Percentiles rank a stretch among this genome's conserved stretches.
Conservation (phyloP, 1,140 invertebrate genomes). For the Aphelinus atriplicis region DNA sequence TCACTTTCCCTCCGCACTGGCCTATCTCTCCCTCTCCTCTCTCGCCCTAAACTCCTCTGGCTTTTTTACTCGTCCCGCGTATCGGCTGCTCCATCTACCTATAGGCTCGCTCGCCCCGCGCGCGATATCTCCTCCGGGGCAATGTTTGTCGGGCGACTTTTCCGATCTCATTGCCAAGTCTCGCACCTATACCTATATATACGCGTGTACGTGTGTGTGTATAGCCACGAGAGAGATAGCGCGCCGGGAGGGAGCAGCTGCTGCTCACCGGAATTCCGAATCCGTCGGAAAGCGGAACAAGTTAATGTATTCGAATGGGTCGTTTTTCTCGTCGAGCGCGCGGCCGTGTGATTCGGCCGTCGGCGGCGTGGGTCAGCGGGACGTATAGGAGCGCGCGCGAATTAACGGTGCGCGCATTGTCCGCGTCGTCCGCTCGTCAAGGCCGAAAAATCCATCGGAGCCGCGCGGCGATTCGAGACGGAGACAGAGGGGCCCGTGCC, state of each 20-base stretch:
- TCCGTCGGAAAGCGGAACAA: too few relatives aligned
- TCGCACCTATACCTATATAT: too few relatives aligned
- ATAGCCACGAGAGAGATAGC: too few relatives aligned
- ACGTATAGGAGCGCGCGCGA: not conserved
- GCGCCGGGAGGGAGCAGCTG: too few relatives aligned
- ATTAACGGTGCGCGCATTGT: conserved; percentile 29
- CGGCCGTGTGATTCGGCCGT: conserved; percentile 18
- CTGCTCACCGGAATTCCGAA: too few relatives aligned
- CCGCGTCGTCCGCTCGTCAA: conserved; percentile 18
- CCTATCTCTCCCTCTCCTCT: not conserved
- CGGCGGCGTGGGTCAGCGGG: not conserved
- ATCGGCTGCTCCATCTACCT: not conserved
- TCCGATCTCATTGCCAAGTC: too few relatives aligned
- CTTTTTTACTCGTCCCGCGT: not conserved
- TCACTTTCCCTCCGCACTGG: not conserved
- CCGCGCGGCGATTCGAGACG: conserved; percentile 1
- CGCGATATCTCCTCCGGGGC: not conserved
- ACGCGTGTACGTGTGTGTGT: too few relatives aligned
- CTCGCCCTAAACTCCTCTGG: not conserved
- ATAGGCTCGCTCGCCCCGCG: too few relatives aligned
- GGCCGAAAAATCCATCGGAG: conserved; percentile 30
- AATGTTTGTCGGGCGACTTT: too few relatives aligned
- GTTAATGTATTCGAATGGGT: too few relatives aligned
- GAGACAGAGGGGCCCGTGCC: not conserved
- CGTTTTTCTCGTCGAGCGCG: conserved; percentile 10